phyloP scores from a whole-genome alignment of 2,113 vertebrate species.

The Cyanoramphus novaezelandiae region DNA sequence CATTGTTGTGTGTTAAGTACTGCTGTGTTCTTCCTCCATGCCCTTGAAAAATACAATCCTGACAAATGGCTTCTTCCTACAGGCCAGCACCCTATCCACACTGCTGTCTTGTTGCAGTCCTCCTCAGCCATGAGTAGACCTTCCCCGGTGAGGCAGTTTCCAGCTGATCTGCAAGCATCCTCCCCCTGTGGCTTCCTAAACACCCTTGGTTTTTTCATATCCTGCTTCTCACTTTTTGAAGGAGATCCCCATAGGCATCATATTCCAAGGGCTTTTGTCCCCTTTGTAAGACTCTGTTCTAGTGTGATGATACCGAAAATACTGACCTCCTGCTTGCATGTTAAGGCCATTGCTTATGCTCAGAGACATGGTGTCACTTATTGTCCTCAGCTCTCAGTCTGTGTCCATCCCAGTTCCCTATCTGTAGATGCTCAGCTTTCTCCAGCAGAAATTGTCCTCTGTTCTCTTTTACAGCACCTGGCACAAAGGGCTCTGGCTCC shows the following conservation, averaged over 20 bases:
- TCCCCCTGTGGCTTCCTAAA: not conserved
- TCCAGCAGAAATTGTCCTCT: not conserved
- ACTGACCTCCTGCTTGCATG: not conserved
- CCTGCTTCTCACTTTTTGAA: not conserved
- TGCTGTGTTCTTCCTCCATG: not conserved
- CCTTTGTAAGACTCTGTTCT: not conserved
- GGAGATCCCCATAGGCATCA: not conserved
- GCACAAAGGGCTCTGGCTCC: constrained; percentile 6
- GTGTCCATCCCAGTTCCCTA: not conserved
- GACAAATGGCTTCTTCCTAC: not conserved
- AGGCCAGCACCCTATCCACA: not conserved
- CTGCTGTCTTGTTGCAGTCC: not conserved
- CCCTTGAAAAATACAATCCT: not conserved
- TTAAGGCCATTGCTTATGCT: not conserved
- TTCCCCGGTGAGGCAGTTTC: not conserved
- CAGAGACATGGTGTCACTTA: not conserved
- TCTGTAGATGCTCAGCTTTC: not conserved
- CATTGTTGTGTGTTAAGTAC: rapidly evolving
- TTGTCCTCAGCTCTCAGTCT: not conserved
- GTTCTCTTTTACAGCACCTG: constrained; percentile 7
- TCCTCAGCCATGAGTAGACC: not conserved
- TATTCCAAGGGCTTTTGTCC: rapidly evolving
- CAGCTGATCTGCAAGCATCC: rapidly evolving
- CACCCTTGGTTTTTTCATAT: not conserved
- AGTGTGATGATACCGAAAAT: not conserved